A percentile compares a stretch with the other conserved stretches of the same genome.
Evolutionary conservation across 2,113 vertebrate genomes (phyloP).

Genomic region (Ammodytes marinus): DNA sequence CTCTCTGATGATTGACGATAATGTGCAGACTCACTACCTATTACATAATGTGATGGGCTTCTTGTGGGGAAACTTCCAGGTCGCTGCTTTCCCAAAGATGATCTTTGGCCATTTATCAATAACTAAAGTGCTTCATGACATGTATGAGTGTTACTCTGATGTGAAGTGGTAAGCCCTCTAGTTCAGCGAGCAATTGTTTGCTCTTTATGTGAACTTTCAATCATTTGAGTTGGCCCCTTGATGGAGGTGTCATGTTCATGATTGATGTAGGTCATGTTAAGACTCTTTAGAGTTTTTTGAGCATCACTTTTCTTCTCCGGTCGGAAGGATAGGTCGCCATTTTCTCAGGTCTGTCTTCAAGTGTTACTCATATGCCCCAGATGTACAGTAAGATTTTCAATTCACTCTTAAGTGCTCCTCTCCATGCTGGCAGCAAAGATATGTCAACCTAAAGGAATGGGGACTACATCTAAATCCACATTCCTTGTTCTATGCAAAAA

Average conservation of each 20-base stretch:
- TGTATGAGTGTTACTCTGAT: constrained; percentile 31
- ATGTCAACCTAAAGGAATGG: background rate
- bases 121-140: constrained; percentile 49
- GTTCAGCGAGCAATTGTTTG: background rate
- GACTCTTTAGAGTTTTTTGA: background rate
- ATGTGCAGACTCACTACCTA: constrained; percentile 39
- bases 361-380: background rate
- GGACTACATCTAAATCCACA: background rate
- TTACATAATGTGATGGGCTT: constrained; percentile 48
- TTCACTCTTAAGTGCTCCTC: background rate
- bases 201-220: background rate
- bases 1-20: constrained; percentile 56
- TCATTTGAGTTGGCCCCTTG: background rate
- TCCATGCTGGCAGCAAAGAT: background rate
- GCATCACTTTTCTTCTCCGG: background rate
- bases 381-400: too few species aligned
- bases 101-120: constrained; percentile 49
- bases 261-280: background rate
- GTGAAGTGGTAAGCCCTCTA: background rate
- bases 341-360: background rate
- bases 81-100: constrained; percentile 59
- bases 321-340: too few species aligned
- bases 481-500: background rate
- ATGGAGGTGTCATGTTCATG: background rate
- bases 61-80: constrained; percentile 54